Base-by-base conservation (phyloP, 2,113 vertebrate species). In the Halcyon malimbica region DNA sequence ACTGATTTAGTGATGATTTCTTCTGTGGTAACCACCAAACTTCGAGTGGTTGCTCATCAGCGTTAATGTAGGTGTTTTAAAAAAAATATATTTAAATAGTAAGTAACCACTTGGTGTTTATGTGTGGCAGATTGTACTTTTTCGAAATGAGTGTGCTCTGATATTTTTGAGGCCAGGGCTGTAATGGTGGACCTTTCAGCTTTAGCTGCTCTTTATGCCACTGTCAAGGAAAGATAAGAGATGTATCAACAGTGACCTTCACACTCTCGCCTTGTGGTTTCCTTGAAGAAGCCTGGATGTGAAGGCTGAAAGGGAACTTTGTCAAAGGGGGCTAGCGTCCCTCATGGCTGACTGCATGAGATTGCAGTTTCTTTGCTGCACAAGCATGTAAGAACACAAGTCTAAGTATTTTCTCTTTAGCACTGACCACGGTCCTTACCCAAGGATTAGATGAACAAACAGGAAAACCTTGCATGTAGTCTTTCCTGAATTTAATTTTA, bases 401-500 rank as follows among this genome's bases (percentile, higher is more conserved):
- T 54, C n/a, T 41, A 79, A 88, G 13, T 29, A 6, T 80, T 93
- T 95, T 31, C 18, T 57, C 21, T 50, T 18, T 24, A 83, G 53
- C 31, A 11, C 3, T 90, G 79, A 25, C 78, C 63, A 62, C 33
- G 62, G 48, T 64, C 26, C 7, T 94, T 94, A 88, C 42, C 41
- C 59, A 85, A 80, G 78, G 59, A 90, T 94, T 90, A 83, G 59
- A 79, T 44, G 70, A 83, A 76, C 59, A 54, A 73, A 93, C 89
- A 74, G 11, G 59, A 80, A 84, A 94, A 37, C 20, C 41, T 85
- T 77, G 28, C 19, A 41, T 68, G 62, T 62, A 69, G 74, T 75
- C 44, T 83, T 87, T 77, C 84, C 82, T 73, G 79, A 85, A 73
- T 93, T 91, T 76, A 83, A 95, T 92, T 92, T 88, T 86, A 35